phyloP scores from a whole-genome alignment of 2,113 vertebrate species.

The Vombatus ursinus region DNA sequence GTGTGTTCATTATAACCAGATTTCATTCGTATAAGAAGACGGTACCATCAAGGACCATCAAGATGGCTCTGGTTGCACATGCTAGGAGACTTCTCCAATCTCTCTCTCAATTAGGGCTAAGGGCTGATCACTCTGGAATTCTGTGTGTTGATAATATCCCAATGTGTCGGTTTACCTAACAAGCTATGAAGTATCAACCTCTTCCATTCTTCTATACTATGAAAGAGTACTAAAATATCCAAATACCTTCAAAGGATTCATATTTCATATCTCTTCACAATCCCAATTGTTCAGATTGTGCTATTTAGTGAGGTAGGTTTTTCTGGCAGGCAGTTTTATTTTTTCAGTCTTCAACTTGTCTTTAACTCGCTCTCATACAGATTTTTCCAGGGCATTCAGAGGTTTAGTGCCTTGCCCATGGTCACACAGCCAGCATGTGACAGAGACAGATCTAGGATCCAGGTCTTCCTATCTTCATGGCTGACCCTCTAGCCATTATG shows the following conservation, averaged over 20 bases:
- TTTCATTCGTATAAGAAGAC: background rate
- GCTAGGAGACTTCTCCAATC: background rate
- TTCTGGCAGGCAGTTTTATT: background rate
- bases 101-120: background rate
- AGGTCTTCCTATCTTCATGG: background rate
- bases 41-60: background rate
- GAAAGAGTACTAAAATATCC: background rate
- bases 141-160: background rate
- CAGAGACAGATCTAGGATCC: background rate
- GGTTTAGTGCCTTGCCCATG: background rate
- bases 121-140: background rate
- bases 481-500: background rate
- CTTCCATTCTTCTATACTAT: background rate
- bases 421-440: background rate
- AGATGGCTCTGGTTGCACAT: background rate
- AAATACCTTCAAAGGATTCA: background rate
- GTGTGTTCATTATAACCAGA: background rate
- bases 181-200: background rate
- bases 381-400: background rate
- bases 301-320: background rate
- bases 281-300: slow-evolving; percentile 6
- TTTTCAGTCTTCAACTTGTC: background rate
- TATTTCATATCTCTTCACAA: background rate
- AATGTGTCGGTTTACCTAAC: background rate
- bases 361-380: background rate